phyloP scores from a whole-genome alignment of 2,113 vertebrate species.

The Lepidothrix coronata region DNA sequence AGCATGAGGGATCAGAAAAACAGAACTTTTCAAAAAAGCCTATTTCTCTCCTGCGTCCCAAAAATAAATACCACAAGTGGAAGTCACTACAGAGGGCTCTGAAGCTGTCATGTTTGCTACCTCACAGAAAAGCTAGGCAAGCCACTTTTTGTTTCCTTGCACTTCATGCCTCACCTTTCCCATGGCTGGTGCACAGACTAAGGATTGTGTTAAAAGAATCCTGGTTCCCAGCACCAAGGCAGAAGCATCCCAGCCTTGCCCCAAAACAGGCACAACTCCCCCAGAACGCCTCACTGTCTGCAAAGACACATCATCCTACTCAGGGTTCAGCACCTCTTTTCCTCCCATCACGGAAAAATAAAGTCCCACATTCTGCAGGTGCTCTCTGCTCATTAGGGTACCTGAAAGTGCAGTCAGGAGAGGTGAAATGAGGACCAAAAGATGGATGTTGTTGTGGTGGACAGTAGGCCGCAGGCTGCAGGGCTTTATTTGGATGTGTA shows the following conservation, averaged over 20 bases:
- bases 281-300: not conserved
- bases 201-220: not conserved
- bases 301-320: not conserved
- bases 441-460: not conserved
- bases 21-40: not conserved
- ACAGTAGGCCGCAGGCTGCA: not conserved
- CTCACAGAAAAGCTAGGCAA: not conserved
- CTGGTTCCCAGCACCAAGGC: not conserved
- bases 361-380: not conserved
- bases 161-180: not conserved
- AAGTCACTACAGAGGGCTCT: not conserved
- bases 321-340: slow-evolving; percentile 20
- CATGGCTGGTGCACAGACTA: not conserved
- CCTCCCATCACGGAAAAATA: not conserved
- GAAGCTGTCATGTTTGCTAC: not conserved
- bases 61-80: not conserved
- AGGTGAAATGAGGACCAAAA: slow-evolving; percentile 32
- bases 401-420: slow-evolving; percentile 47
- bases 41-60: not conserved
- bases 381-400: not conserved
- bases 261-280: not conserved
- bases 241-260: not conserved
- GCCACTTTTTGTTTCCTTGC: not conserved
- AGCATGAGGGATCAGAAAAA: not conserved
- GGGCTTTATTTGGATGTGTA: slow-evolving; percentile 28